Conservation (phyloP, 2,888 invertebrate species). For the Eupeodes latifasciatus region DNA sequence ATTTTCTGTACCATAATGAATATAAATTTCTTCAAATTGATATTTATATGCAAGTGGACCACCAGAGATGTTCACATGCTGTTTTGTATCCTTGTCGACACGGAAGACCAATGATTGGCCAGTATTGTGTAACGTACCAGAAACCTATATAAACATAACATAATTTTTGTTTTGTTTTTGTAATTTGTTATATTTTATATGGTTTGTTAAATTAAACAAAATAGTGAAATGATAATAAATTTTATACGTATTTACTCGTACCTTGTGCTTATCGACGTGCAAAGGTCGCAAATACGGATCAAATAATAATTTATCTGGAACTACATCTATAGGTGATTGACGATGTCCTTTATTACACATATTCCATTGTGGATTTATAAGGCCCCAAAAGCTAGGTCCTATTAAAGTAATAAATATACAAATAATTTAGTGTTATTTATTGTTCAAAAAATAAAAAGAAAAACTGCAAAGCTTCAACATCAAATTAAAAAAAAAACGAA, state of each 20-base stretch:
- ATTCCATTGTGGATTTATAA: slow-evolving; percentile 99
- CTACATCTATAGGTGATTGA: slow-evolving; percentile 98
- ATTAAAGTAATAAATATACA: slow-evolving; percentile 8
- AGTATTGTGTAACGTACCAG: slow-evolving; percentile 95
- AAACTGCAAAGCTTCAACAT: neutral
- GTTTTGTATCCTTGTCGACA: slow-evolving; percentile 94
- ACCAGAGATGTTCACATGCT: slow-evolving; percentile 97
- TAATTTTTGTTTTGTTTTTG: neutral
- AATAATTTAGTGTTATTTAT: neutral
- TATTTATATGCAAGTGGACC: slow-evolving; percentile 98
- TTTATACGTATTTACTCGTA: slow-evolving; percentile 83
- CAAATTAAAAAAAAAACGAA: neutral
- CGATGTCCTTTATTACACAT: slow-evolving; percentile 98
- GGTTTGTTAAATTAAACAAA: neutral
- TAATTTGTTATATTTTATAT: neutral
- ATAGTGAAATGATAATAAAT: slow-evolving; percentile 29
- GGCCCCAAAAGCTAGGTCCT: slow-evolving; percentile 99
- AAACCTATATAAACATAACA: slow-evolving; percentile 87
- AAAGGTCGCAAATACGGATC: slow-evolving; percentile 97
- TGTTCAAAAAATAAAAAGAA: too few species aligned
- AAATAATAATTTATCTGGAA: slow-evolving; percentile 96
- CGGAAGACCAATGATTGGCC: slow-evolving; percentile 97
- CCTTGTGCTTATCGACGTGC: slow-evolving; percentile 97
- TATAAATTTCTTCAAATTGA: slow-evolving; percentile 97
- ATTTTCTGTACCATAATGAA: slow-evolving; percentile 96